These are phyloP conservation scores for Caenorhabditis tropicalis DNA, from an alignment of 1,140 invertebrate species.

Conservation along the genomic window DNA sequence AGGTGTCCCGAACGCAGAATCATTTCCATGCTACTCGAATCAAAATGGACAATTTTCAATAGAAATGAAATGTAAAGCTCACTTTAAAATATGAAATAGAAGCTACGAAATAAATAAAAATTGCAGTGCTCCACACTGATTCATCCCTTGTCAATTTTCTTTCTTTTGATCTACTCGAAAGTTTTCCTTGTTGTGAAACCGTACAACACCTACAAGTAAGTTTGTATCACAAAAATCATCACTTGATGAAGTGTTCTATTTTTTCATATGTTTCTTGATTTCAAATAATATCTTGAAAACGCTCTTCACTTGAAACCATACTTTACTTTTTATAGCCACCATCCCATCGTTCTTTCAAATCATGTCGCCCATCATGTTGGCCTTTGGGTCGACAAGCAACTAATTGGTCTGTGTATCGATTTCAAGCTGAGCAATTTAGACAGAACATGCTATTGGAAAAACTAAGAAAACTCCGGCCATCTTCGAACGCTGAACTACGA, in stretches of 20 bases:
- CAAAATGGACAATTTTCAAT: not conserved
- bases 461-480: not conserved
- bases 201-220: not conserved
- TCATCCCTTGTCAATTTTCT: not conserved
- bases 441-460: not conserved
- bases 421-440: not conserved
- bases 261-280: no score
- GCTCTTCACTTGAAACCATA: not conserved
- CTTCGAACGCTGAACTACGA: not conserved
- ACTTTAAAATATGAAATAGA: not conserved
- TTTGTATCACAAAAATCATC: no score
- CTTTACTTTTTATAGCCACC: not conserved
- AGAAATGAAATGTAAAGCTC: conserved; percentile 17
- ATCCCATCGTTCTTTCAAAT: not conserved
- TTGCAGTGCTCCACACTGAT: not conserved
- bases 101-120: not conserved
- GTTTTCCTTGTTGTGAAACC: not conserved
- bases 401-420: conserved; percentile 11
- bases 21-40: not conserved
- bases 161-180: not conserved
- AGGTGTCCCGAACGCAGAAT: not conserved
- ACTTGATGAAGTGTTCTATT: no score
- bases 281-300: no score
- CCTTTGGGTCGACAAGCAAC: not conserved
- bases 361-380: not conserved